Conservation (phyloP, 1,140 invertebrate genomes). For the Uloborus diversus region DNA sequence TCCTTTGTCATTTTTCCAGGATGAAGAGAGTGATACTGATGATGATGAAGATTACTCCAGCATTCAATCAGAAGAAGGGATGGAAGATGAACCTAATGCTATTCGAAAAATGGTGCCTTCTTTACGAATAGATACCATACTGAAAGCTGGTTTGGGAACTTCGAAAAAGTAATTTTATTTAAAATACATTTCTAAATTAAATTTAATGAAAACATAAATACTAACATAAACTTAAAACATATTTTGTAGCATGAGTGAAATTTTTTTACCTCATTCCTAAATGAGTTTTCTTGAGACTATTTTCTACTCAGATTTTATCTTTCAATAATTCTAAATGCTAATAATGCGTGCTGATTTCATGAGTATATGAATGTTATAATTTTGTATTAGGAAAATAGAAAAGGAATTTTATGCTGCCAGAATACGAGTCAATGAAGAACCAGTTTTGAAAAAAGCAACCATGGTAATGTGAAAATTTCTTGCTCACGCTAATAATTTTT, state of each 20-base stretch:
- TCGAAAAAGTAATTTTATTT: constrained; percentile 37
- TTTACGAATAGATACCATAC: constrained; percentile 19
- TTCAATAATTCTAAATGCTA: too few species aligned
- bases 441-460: constrained; percentile 15
- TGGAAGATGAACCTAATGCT: constrained; percentile 1
- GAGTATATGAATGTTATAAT: not conserved
- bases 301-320: not conserved
- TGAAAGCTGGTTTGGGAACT: constrained; percentile 35
- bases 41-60: constrained; percentile 17
- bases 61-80: constrained; percentile 3
- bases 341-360: not conserved
- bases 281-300: not conserved
- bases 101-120: constrained; percentile 11
- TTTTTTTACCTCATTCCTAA: not conserved
- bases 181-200: not conserved
- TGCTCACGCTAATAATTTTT: too few species aligned
- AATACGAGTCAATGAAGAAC: constrained; percentile 22
- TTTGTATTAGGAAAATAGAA: constrained; percentile 36
- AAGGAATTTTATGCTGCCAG: constrained; percentile 41
- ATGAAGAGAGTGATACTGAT: constrained; percentile 22
- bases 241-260: not conserved
- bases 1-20: not conserved
- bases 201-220: not conserved
- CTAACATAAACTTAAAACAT: not conserved
- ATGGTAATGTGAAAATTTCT: constrained; percentile 3